Base-by-base conservation (phyloP, 2,888 invertebrate species). In the Pharmacophagus antenor region DNA sequence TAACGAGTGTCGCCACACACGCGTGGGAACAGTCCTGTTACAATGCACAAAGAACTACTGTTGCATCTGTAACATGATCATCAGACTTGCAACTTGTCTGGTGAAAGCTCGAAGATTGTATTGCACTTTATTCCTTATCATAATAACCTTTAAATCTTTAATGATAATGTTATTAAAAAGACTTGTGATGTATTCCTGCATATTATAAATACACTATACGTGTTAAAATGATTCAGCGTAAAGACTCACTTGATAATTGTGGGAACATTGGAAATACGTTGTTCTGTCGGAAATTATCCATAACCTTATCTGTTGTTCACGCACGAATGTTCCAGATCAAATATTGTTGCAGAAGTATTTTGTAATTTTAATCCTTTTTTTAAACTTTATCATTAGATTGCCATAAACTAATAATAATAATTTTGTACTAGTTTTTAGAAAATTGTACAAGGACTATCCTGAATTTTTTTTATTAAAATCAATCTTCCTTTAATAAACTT, bases 191-290 rank as follows among this genome's bases (percentile, higher is more conserved):
- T n/a, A n/a, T n/a, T n/a, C n/a, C n/a, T n/a, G n/a, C n/a, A 15
- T 27, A 6, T n/a, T 2, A 37, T n/a, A 27, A 51, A 20, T 50
- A n/a, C 48, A 49, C 18, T 10, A 42, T 8, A 41, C 23, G 17
- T 21, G 41, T 25, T 23, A 31, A 60, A 62, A 49, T 69, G 64
- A 67, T 65, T 67, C 67, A 68, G 62, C 56, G 49, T 50, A 59
- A 66, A 67, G 67, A 68, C 64, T 66, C 66, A 66, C 66, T 63
- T 65, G 67, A 67, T 65, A 65, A 56, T 53, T 58, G 61, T 65
- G 63, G 64, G 65, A 66, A 65, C 58, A 58, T 50, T 42, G 44
- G 67, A 66, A 66, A 68, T 65, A 64, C 62, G 65, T 42, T 63
- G 65, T 63, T 66, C 62, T n/a, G 53, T 27, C 66, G 70, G 66